Base-by-base conservation (phyloP, 2,888 invertebrate genomes). In the Acrobeloides nanus region DNA sequence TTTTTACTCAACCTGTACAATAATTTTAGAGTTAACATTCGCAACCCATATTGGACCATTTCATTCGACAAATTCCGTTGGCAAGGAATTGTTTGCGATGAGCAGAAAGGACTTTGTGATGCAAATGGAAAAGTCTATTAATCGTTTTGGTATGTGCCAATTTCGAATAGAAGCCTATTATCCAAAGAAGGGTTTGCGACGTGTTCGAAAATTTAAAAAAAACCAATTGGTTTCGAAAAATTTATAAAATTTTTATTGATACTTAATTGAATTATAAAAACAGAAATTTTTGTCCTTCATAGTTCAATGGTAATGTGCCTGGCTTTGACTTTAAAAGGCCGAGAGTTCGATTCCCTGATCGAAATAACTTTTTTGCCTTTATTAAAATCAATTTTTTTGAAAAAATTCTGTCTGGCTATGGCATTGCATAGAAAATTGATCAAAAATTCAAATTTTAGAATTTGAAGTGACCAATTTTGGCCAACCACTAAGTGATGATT, bases 401-500 rank as follows among this genome's bases (percentile, higher is more conserved):
- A n/a, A n/a, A n/a, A n/a, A n/a, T n/a, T n/a, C n/a, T n/a, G n/a
- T n/a, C n/a, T n/a, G n/a, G n/a, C n/a, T n/a, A n/a, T n/a, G n/a
- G n/a, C n/a, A n/a, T n/a, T n/a, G n/a, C n/a, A n/a, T n/a, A n/a
- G n/a, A 8, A 10, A 49, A 12, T 18, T 39, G 23, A n/a, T 7
- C 17, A 33, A 4, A 46, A 1, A 23, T 17, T 6, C 10, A 27
- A 37, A 31, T 45, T 65, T 43, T 70, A 83, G 84, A 81, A 68
- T 79, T 83, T 41, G 85, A 86, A 73, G 78, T 80, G 51, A 80
- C 81, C 53, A 78, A 80, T 51, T 76, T 85, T 46, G 78, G 82
- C 54, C 76, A 82, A 21, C 77, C 84, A 23, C 75, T 84, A 26
- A 83, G 83, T 46, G 78, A 80, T 23, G 85, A 86, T 69, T 76